Evolutionary conservation across 2,113 vertebrate genomes (phyloP), one percentile per base, ranked within the genome.

Genomic region (Hepsetus odoe): DNA sequence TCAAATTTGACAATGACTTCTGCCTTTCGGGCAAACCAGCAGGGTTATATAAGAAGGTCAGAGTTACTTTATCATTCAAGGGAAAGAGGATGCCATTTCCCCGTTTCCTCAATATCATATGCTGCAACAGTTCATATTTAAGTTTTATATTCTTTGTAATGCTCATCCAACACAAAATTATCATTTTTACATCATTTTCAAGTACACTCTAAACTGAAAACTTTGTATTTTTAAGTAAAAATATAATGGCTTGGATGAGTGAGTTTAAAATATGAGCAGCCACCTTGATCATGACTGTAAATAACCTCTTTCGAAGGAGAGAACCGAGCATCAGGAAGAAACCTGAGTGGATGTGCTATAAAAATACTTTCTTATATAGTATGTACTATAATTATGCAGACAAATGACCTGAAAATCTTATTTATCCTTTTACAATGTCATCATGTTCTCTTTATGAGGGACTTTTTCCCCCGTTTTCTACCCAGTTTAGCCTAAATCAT

Each of bases 1-100:
- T 56, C 2, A 18, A 38, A 62, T 35, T 61, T 32, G 49, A 30
- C 44, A 76, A 35, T 62, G 30, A 71, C 67, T 64, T 33, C 28
- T 59, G 49, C 14, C 76, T 77, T 62, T 62, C 30, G 28, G 76
- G 58, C 56, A 62, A 53, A 79, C 53, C 16, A 53, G 20, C n/a
- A 62, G n/a, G 22, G 32, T 61, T 78, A 71, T 20, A 46, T 40
- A 71, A 61, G 14, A 59, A 62, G 30, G 22, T 30, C 18, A 42
- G 22, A 16, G 51, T 22, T 42, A 58, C n/a, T 58, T 11, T 46
- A 46, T 12, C 26, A 46, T 28, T 11, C 5, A 33, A 61, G 35
- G 42, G 16, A 53, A 53, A 53, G 20, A 20, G 9, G 13, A 26
- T 30, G 51, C 40, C 16, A 1, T 10, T 20, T 11, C 14, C 9